Percentiles rank a stretch among this genome's conserved stretches.
Evolutionary conservation across 2,113 vertebrate genomes (phyloP).

Genomic region (Amia ocellicauda): DNA sequence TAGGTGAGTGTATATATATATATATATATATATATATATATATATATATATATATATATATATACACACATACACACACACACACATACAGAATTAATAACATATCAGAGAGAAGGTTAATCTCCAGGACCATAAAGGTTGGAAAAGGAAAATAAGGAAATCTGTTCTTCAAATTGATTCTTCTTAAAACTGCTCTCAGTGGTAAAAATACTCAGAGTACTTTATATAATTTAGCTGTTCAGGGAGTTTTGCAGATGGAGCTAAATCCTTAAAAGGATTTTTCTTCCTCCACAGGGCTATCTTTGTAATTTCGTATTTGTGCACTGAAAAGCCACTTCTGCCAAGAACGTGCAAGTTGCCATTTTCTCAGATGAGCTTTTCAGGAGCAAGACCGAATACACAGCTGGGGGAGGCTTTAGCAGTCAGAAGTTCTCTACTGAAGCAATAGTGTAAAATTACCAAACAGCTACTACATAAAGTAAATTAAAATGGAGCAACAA

Average conservation of each 20-base stretch:
- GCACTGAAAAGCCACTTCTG: conserved; percentile 25
- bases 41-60: no score
- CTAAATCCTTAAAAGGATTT: conserved; percentile 54
- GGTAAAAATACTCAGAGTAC: no score
- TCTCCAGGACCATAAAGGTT: not conserved
- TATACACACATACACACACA: no score
- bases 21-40: no score
- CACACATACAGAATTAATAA: no score
- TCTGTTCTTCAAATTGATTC: no score
- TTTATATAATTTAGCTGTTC: conserved; percentile 29
- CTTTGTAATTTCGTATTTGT: conserved; percentile 36
- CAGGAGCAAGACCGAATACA: not conserved
- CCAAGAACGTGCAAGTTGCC: conserved; percentile 37
- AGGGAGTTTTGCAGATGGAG: conserved; percentile 32
- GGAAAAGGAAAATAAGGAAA: not conserved
- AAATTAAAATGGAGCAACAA: no score
- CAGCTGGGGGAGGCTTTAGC: not conserved
- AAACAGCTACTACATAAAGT: not conserved
- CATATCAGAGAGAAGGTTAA: no score
- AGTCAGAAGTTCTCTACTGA: not conserved
- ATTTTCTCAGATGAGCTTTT: not conserved
- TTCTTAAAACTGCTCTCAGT: no score
- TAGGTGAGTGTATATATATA: no score
- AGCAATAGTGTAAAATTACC: not conserved
- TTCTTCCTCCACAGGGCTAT: conserved; percentile 30